phyloP scores from a whole-genome alignment of 1,140 invertebrate genomes.

The Paraescarpia echinospica region DNA sequence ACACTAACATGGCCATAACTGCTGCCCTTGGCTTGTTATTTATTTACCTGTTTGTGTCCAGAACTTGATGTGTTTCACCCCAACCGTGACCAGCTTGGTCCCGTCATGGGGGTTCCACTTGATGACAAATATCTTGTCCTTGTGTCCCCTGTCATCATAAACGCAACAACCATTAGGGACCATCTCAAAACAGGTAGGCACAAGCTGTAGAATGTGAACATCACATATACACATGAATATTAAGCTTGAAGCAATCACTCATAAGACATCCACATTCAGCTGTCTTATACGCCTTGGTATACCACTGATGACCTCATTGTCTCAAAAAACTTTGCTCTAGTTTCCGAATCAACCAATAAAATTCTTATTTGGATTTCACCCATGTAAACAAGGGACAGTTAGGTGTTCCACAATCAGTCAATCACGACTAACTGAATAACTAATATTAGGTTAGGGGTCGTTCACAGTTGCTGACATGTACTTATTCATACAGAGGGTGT shows the following conservation, averaged over 20 bases:
- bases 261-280: too few species aligned
- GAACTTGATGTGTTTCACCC: constrained; percentile 60
- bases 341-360: not conserved
- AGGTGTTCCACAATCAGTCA: too few species aligned
- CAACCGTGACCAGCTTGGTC: constrained; percentile 55
- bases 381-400: too few species aligned
- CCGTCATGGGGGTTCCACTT: constrained; percentile 58
- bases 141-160: constrained; percentile 50
- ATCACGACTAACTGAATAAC: not conserved
- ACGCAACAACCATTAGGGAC: not conserved
- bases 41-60: constrained; percentile 56
- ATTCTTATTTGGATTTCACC: not conserved
- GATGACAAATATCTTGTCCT: constrained; percentile 59
- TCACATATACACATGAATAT: not conserved
- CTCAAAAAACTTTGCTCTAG: not conserved
- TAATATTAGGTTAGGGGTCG: not conserved
- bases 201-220: not conserved
- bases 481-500: too few species aligned
- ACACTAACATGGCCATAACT: too few species aligned
- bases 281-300: too few species aligned
- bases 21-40: too few species aligned
- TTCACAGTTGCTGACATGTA: not conserved
- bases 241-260: not conserved
- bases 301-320: not conserved
- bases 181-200: not conserved